Evolutionary conservation across 2,888 invertebrate species (phyloP).

Genomic region (Troides oblongomaculatus): DNA sequence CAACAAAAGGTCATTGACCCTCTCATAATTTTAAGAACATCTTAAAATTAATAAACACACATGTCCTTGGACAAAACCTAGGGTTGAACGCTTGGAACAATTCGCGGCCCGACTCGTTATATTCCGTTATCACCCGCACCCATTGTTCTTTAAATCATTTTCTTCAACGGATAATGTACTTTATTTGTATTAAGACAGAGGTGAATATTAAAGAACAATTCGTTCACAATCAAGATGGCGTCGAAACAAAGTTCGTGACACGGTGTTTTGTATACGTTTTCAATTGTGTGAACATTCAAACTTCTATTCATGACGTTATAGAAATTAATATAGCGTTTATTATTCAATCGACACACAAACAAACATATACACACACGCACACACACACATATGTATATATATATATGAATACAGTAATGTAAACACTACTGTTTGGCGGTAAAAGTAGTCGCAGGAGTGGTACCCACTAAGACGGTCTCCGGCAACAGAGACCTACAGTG

Average conservation of each 20-base stretch:
- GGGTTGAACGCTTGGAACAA: slow-evolving; percentile 16
- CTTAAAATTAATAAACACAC: not conserved
- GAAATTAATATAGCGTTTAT: slow-evolving; percentile 3
- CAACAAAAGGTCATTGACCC: too few species aligned
- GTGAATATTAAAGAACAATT: not conserved
- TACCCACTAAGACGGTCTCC: too few species aligned
- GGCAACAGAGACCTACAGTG: too few species aligned
- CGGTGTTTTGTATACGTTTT: slow-evolving; percentile 24
- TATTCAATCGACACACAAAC: slow-evolving; percentile 12
- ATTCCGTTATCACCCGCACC: slow-evolving; percentile 22
- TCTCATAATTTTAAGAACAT: not conserved
- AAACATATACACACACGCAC: not conserved
- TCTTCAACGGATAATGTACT: not conserved
- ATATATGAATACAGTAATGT: too few species aligned
- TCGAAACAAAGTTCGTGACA: slow-evolving; percentile 20
- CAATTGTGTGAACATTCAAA: slow-evolving; percentile 19
- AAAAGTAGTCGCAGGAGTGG: too few species aligned
- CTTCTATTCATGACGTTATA: slow-evolving; percentile 16
- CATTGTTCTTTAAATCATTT: slow-evolving; percentile 8
- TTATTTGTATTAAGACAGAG: not conserved
- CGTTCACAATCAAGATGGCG: slow-evolving; percentile 18
- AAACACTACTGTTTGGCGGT: too few species aligned
- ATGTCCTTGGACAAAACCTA: slow-evolving; percentile 15
- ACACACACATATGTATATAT: too few species aligned
- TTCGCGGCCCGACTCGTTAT: slow-evolving; percentile 21